phyloP scores from a whole-genome alignment of 2,797 vertebrate genomes.

The Bovichtus variegatus region DNA sequence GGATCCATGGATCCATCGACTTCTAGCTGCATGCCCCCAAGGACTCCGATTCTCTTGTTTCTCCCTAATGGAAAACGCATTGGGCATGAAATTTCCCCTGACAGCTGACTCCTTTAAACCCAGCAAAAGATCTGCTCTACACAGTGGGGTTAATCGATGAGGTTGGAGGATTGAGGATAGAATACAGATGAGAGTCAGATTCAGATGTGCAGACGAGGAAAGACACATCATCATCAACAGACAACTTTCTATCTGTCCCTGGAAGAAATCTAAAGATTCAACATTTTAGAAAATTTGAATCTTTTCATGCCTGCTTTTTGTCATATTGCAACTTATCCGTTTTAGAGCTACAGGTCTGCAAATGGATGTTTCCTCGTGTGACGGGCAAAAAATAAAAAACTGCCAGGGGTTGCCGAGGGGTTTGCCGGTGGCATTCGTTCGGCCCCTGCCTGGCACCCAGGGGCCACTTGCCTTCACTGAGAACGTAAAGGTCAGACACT shows the following conservation, averaged over 20 bases:
- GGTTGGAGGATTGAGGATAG: constrained; percentile 35
- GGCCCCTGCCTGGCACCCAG: constrained; percentile 11
- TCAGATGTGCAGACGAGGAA: constrained; percentile 17
- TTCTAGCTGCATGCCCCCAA: constrained; percentile 40
- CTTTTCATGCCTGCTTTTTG: constrained; percentile 1
- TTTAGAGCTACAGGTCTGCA: constrained; percentile 11
- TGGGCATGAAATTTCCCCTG: constrained; percentile 80
- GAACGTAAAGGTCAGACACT: constrained; percentile 63
- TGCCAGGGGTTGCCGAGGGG: constrained; percentile 4
- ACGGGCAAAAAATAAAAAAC: constrained; percentile 31
- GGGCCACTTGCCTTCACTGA: constrained; percentile 40
- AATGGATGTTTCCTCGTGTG: constrained; percentile 31
- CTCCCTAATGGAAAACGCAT: constrained; percentile 79
- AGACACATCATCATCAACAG: background rate
- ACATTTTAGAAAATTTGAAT: background rate
- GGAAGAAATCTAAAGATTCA: constrained; percentile 12
- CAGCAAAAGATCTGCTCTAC: constrained; percentile 57
- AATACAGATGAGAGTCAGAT: constrained; percentile 63
- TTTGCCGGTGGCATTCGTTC: constrained; percentile 22
- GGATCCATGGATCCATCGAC: constrained; percentile 50
- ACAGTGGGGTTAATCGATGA: constrained; percentile 71
- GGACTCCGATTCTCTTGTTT: constrained; percentile 61
- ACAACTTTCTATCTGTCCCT: background rate
- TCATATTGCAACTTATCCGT: background rate
- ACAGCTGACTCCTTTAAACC: constrained; percentile 66